Base-by-base conservation (phyloP, 1,140 invertebrate species). In the Pollicipes pollicipes region DNA sequence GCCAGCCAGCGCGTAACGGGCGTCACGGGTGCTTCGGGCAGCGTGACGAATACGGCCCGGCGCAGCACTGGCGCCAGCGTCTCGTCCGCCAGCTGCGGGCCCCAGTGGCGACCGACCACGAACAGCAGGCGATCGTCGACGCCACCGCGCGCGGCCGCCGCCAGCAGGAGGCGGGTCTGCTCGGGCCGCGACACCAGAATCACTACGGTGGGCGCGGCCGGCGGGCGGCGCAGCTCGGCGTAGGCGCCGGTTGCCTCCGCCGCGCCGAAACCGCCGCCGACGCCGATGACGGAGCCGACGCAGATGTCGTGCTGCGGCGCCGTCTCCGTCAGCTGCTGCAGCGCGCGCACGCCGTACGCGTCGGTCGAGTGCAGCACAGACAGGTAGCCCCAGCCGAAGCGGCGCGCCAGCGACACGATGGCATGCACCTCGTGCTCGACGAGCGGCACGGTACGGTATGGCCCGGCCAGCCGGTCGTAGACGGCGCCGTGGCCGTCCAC, bases 21-120 rank as follows among this genome's bases (percentile, higher is more conserved):
- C 30, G 79, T 79, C 26, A 81, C 71, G 73, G 81, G 80, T 17
- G 79, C 80, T 72, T 81, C 80, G 45, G 45, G 45, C 13, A 81
- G 71, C 67, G 76, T 75, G 30, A 77, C 70, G 3, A 75, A 76
- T 16, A 77, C 45, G 30, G 74, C 74, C 72, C 73, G 63, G 73
- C 71, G 26, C 72, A 72, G 16, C 72, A 68, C 35, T 70, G 68
- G n/a, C 74, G 68, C 45, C 73, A 69, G 30, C 67, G 70, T 0
- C 72, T 67, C 24, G 71, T 70, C 67, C 30, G 58, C 64, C n/a
- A 68, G 68, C 58, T 73, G 73, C 63, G 74, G 74, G 17, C 74
- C 74, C 72, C 74, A 73, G n/a, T 72, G 70, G 27, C 45, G 37
- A 1, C 74, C 74, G 17, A 73, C 70, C 37, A 75, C 29, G 69